Percentiles rank a stretch among this genome's conserved stretches.
Evolutionary conservation across 2,113 vertebrate species (phyloP).

Genomic region (Atherinomorus stipes): DNA sequence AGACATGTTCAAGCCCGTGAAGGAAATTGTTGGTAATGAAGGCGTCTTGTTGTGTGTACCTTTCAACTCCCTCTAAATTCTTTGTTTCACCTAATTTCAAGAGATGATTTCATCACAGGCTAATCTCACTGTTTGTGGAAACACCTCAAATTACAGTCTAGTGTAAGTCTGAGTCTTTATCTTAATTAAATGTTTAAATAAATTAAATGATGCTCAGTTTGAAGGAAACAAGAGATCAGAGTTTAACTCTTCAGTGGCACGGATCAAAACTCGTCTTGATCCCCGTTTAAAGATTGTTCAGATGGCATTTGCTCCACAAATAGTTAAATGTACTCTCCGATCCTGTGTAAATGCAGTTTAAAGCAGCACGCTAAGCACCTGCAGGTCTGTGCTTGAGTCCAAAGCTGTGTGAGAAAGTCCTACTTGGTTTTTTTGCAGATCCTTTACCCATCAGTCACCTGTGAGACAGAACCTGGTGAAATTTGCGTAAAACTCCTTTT

Average conservation of each 20-base stretch:
- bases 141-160: slow-evolving; percentile 58
- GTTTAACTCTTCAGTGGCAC: slow-evolving; percentile 29
- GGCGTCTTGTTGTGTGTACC: slow-evolving; percentile 13
- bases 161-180: slow-evolving; percentile 17
- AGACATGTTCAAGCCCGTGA: slow-evolving; percentile 20
- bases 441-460: slow-evolving; percentile 16
- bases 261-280: slow-evolving; percentile 24
- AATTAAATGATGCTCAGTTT: slow-evolving; percentile 19
- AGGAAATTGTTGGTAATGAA: not conserved
- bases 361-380: slow-evolving; percentile 46
- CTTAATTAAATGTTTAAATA: slow-evolving; percentile 36
- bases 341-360: slow-evolving; percentile 40
- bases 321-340: slow-evolving; percentile 40
- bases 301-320: slow-evolving; percentile 45
- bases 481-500: not conserved
- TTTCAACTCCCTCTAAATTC: slow-evolving; percentile 31
- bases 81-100: slow-evolving; percentile 37
- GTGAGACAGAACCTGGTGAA: not conserved
- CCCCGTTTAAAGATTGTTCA: slow-evolving; percentile 23
- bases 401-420: slow-evolving; percentile 37
- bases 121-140: slow-evolving; percentile 35
- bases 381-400: slow-evolving; percentile 48
- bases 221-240: slow-evolving; percentile 42
- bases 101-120: slow-evolving; percentile 10
- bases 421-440: slow-evolving; percentile 1